A percentile compares a stretch with the other conserved stretches of the same genome.
Evolutionary conservation across 2,113 vertebrate genomes (phyloP).

Genomic region (Ibidorhyncha struthersii): DNA sequence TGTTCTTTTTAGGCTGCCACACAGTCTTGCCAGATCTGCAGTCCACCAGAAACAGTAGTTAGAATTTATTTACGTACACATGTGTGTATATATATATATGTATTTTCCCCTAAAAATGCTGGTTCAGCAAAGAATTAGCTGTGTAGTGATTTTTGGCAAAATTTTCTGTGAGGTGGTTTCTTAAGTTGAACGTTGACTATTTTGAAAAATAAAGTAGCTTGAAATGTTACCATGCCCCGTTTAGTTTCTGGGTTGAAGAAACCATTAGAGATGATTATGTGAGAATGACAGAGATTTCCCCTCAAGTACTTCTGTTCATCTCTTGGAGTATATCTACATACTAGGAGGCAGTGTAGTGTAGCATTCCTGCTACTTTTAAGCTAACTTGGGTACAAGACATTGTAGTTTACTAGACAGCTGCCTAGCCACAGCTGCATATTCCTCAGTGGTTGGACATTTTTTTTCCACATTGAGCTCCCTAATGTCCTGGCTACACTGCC

Average conservation of each 20-base stretch:
- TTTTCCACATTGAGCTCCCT: background rate
- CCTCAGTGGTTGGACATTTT: background rate
- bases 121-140: background rate
- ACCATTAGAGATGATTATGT: background rate
- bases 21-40: background rate
- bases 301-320: background rate
- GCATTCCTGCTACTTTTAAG: background rate
- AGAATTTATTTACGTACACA: background rate
- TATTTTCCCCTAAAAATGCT: background rate
- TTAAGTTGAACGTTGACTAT: background rate
- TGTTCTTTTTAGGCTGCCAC: background rate
- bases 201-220: background rate
- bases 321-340: background rate
- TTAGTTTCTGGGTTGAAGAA: background rate
- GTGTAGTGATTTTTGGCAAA: background rate
- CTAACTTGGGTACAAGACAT: background rate
- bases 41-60: background rate
- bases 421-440: background rate
- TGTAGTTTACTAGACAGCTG: background rate
- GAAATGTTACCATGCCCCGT: background rate
- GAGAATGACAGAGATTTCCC: background rate
- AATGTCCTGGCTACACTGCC: background rate
- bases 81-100: too few species aligned
- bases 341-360: background rate
- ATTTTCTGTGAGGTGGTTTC: background rate